Conservation (phyloP, 2,113 vertebrate species). For the Thamnophis sirtalis region DNA sequence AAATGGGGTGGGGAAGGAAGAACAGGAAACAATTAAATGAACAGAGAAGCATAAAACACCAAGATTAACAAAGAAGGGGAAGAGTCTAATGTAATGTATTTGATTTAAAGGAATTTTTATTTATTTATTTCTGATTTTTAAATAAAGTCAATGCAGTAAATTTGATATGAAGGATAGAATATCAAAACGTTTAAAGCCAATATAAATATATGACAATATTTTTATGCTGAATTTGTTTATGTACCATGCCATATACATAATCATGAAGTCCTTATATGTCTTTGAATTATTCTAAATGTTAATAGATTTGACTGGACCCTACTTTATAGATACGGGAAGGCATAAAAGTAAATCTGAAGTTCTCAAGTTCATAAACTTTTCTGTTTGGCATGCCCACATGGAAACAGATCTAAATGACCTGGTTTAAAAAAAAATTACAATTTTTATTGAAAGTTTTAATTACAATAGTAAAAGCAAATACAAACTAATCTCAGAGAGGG, state of each 20-base stretch:
- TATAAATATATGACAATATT: not conserved
- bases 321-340: slow-evolving; percentile 8
- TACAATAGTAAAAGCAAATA: not conserved
- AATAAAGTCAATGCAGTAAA: not conserved
- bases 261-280: not conserved
- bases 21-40: slow-evolving; percentile 17
- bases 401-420: not conserved
- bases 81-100: not conserved
- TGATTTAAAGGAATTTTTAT: not conserved
- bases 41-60: not conserved
- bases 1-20: not conserved
- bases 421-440: not conserved
- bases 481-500: not conserved
- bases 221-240: not conserved
- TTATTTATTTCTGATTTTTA: not conserved
- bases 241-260: not conserved
- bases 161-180: not conserved
- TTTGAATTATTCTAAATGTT: not conserved
- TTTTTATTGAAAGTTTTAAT: not conserved
- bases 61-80: slow-evolving; percentile 4
- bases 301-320: not conserved
- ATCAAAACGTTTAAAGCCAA: not conserved
- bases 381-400: not conserved
- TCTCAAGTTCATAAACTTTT: not conserved
- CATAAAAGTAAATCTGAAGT: no score